A percentile compares a stretch with the other conserved stretches of the same genome.
phyloP scores from a whole-genome alignment of 2,888 invertebrate genomes.

The Allophyes oxyacanthae region DNA sequence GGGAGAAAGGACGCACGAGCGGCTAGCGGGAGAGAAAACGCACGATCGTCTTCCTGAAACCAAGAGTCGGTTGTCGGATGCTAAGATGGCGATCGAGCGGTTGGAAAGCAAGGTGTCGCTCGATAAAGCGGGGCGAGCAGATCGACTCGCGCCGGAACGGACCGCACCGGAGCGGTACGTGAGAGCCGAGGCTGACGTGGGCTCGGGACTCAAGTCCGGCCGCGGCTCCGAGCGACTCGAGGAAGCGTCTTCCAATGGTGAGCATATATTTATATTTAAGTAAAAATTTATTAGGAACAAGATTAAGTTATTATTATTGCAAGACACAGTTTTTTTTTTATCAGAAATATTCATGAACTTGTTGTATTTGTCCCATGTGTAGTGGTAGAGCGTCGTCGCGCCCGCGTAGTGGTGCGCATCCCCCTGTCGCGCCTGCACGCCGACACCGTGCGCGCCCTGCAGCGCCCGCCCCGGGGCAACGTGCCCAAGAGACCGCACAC shows the following conservation, averaged over 20 bases:
- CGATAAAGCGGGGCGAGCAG: conserved; percentile 60
- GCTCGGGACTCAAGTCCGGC: conserved; percentile 75
- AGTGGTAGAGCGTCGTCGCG: conserved; percentile 61
- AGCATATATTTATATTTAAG: conserved; percentile 48
- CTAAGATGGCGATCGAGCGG: conserved; percentile 65
- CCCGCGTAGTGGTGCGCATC: conserved; percentile 75
- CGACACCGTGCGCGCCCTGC: conserved; percentile 74
- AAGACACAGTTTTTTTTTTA: no score
- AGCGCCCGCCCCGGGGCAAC: conserved; percentile 65
- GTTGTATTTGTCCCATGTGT: neutral
- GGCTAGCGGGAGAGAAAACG: conserved; percentile 48
- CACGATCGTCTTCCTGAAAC: conserved; percentile 54
- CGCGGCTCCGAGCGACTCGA: conserved; percentile 76
- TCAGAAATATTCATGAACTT: no score
- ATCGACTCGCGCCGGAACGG: conserved; percentile 54
- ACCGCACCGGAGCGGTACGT: conserved; percentile 69
- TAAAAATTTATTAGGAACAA: neutral
- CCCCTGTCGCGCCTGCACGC: conserved; percentile 75
- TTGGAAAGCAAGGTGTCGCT: conserved; percentile 62
- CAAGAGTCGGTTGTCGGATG: conserved; percentile 66
- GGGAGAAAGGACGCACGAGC: conserved; percentile 48
- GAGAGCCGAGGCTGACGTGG: conserved; percentile 83
- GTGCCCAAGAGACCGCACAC: conserved; percentile 55
- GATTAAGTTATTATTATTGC: no score
- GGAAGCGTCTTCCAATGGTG: conserved; percentile 77